A percentile compares a stretch with the other conserved stretches of the same genome.
Conservation (phyloP, 2,888 invertebrate species). For the Uloborus plumipes region DNA sequence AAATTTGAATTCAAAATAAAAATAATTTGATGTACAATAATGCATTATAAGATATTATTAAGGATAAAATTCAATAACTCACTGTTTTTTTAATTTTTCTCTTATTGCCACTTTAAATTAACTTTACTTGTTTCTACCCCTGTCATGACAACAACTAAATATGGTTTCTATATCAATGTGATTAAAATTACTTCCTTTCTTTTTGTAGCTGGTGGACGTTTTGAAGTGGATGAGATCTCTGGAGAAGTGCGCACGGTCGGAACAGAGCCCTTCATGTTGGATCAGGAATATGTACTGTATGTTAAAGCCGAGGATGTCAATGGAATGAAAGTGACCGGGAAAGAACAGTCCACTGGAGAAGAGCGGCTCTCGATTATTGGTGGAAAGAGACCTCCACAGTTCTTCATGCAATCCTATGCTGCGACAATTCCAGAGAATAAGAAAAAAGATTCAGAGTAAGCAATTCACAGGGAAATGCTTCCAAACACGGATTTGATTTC, state of each 20-base stretch:
- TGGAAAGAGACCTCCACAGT: constrained; percentile 96
- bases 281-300: constrained; percentile 95
- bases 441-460: constrained; percentile 94
- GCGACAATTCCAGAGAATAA: constrained; percentile 97
- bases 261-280: constrained; percentile 90
- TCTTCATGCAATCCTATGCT: constrained; percentile 93
- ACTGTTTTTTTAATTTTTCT: too few species aligned
- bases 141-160: too few species aligned
- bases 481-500: too few species aligned
- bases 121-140: too few species aligned
- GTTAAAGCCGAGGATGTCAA: constrained; percentile 96
- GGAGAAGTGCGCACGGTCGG: constrained; percentile 92
- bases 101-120: too few species aligned
- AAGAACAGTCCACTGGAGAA: constrained; percentile 91
- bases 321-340: constrained; percentile 88
- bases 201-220: constrained; percentile 76
- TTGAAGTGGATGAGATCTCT: constrained; percentile 90
- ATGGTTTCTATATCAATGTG: too few species aligned
- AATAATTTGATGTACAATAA: too few species aligned
- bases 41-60: too few species aligned
- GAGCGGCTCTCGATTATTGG: constrained; percentile 93
- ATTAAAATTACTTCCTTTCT: background rate
- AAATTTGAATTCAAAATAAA: too few species aligned
- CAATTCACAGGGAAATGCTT: background rate
- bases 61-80: too few species aligned